Evolutionary conservation across 2,113 vertebrate species (phyloP), one percentile per base, ranked within the genome.

Genomic region (Podocnemis expansa): DNA sequence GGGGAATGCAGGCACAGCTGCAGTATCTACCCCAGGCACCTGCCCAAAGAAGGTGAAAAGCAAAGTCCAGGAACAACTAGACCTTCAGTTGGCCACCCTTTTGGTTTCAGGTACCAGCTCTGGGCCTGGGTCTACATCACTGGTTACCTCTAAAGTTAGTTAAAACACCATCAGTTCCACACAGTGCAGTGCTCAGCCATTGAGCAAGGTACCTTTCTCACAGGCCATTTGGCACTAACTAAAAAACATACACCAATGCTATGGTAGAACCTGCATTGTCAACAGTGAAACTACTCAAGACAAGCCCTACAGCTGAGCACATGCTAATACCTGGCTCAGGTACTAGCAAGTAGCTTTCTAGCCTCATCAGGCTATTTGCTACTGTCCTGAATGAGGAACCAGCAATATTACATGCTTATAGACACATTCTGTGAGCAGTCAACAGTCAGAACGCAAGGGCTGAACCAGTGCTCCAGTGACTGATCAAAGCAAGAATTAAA

Each of bases 121-220:
- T 19, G 34, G 4, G 63, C n/a, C 8, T 10, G 9, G 2, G 1
- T 3, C 63, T 38, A 3, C 17, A 9, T 21, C 63, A 38, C n/a
- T 21, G 1, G 8, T 1, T 17, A 4, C 31, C 63, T 38, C 19
- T 21, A 38, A 22, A n/a, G 17, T 21, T 5, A 70, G 8, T 21
- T 70, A 38, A 38, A n/a, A 38, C 21, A 34, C 34, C 63, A 38
- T 3, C 34, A 38, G n/a, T 9, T 7, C 7, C 60, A 17, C 31
- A n/a, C 31, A 4, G 60, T 4, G 31, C 60, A 8, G 60, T 63
- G 60, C 16, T 63, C 29, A 60, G 12, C 11, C 58, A 31, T 13
- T 29, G 8, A 63, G 31, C 31, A 19, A 31, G 7, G 14, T 2
- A 19, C 31, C 60, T 31, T 34, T 4, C 31, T n/a, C 8, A 31